These are phyloP conservation scores for Arion vulgaris DNA, from an alignment of 1,140 invertebrate genomes.

Conservation along the genomic window DNA sequence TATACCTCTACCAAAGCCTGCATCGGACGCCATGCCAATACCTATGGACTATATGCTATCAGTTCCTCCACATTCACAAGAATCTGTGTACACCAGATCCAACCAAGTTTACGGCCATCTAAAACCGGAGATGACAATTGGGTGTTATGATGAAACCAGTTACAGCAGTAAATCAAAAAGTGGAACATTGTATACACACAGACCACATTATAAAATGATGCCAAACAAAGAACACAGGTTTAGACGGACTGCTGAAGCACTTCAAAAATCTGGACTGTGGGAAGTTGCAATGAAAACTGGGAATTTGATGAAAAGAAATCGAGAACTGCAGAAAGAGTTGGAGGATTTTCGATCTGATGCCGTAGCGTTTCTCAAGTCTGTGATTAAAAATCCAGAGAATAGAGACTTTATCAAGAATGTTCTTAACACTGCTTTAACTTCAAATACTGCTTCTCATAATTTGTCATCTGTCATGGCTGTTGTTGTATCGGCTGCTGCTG, in stretches of 20 bases:
- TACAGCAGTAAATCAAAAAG: not conserved
- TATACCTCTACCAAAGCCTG: not conserved
- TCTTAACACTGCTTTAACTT: constrained; percentile 21
- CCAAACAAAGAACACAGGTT: constrained; percentile 38
- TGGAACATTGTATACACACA: not conserved
- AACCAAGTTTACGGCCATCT: constrained; percentile 16
- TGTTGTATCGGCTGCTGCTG: constrained; percentile 29
- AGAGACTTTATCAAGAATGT: constrained; percentile 35
- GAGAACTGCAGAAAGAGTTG: constrained; percentile 44
- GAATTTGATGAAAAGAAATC: constrained; percentile 41
- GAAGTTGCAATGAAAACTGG: constrained; percentile 48
- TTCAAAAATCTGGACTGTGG: constrained; percentile 47
- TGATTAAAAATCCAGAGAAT: constrained; percentile 45
- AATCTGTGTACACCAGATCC: not conserved
- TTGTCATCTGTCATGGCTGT: constrained; percentile 27
- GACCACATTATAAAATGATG: not conserved
- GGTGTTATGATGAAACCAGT: not conserved
- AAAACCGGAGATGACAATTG: not conserved
- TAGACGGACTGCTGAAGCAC: constrained; percentile 39
- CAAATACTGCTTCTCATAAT: constrained; percentile 3
- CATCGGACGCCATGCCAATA: constrained; percentile 20
- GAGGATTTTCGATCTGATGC: constrained; percentile 37
- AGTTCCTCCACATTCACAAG: not conserved
- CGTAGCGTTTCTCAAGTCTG: constrained; percentile 40
- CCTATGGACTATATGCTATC: not conserved